Base-by-base conservation (phyloP, 2,888 invertebrate species). In the Clepsis dumicolana region DNA sequence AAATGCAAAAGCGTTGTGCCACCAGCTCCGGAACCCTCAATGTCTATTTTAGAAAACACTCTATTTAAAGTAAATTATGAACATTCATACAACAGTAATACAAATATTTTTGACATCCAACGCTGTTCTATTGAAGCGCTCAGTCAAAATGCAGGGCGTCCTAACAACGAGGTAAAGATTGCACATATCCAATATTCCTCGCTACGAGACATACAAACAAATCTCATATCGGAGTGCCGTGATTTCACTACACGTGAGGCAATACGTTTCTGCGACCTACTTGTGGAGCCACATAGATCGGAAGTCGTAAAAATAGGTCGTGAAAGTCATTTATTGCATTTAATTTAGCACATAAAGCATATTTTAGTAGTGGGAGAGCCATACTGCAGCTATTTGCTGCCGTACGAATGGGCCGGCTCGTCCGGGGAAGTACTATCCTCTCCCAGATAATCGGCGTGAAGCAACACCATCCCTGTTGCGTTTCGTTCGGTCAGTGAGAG, bases 141-240 rank as follows among this genome's bases (percentile, higher is more conserved):
- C 77, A 81, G 87, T 86, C 79, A 75, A 76, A 83, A 85, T 78
- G 84, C 82, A 84, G 86, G 75, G 74, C 18, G 44, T 10, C 81
- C 77, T 78, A 72, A 78, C 75, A 77, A 78, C 77, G 77, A 75
- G 81, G 78, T 77, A 78, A 75, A 81, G 79, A 82, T 83, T 81
- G 78, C 80, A 85, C 84, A 83, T 82, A 84, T 84, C 80, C 84
- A 83, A 85, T 87, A 83, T 64, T 83, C 76, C 80, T 73, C 74
- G 73, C 77, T 77, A 77, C 76, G 78, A 77, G 77, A 80, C 74
- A 53, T 63, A 73, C 77, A 78, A 82, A 73, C 77, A 78, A 82
- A 86, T 87, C 77, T 82, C 78, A 82, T 83, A 84, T 81, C 75
- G 66, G 44, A 65, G 73, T 72, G 75, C 75, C 70, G 70, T 68